Evolutionary conservation across 2,888 invertebrate genomes (phyloP).

Genomic region (Cacoxenus indagator): DNA sequence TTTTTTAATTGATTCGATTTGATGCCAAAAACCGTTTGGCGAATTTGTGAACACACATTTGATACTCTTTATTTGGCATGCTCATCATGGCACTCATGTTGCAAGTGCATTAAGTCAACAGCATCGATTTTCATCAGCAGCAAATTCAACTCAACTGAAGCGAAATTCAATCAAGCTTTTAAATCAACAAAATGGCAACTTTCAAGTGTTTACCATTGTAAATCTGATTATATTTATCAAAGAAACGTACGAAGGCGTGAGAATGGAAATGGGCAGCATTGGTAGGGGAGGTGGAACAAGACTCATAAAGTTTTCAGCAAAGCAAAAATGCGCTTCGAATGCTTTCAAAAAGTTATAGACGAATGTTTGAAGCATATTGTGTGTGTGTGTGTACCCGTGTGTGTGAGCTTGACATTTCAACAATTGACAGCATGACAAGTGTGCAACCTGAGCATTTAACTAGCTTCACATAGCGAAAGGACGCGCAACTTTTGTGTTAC

Average conservation of each 20-base stretch:
- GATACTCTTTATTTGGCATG: no score
- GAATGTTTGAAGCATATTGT: conserved; percentile 21
- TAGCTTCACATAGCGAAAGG: neutral
- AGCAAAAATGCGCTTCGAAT: conserved; percentile 2
- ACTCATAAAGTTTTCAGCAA: conserved; percentile 9
- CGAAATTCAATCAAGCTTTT: conserved; percentile 49
- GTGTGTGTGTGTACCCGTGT: conserved; percentile 27
- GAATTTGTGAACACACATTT: no score
- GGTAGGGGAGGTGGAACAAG: neutral
- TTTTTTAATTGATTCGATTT: no score
- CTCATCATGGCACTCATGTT: no score
- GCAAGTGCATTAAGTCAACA: conserved; percentile 38
- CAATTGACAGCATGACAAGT: conserved; percentile 61
- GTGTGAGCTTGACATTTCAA: conserved; percentile 39
- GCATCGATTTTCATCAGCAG: conserved; percentile 54
- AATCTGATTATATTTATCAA: conserved; percentile 53
- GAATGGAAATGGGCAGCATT: neutral
- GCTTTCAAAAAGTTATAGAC: neutral
- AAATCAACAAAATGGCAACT: conserved; percentile 37
- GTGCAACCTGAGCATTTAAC: conserved; percentile 58
- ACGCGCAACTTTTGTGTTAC: no score
- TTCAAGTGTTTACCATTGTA: conserved; percentile 54
- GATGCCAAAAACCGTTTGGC: no score
- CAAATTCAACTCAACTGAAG: conserved; percentile 53
- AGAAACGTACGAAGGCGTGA: neutral